Evolutionary conservation across 1,140 invertebrate genomes (phyloP).

Genomic region (Akabosia matsudoensis): DNA sequence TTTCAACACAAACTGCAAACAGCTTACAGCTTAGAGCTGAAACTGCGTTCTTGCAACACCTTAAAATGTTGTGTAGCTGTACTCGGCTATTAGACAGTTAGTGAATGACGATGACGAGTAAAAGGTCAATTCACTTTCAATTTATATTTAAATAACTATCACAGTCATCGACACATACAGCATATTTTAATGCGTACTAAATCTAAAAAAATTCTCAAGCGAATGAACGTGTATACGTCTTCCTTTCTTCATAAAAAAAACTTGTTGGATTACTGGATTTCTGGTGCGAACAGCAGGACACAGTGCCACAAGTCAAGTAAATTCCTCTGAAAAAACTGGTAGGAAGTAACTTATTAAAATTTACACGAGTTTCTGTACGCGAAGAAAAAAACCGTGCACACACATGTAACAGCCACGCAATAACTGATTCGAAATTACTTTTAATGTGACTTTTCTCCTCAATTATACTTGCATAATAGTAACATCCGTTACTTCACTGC

Average conservation of each 20-base stretch:
- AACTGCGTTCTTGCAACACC: too few species aligned
- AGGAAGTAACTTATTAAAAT: neutral
- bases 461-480: constrained; percentile 22
- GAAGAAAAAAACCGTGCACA: neutral
- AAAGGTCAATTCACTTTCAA: constrained; percentile 3
- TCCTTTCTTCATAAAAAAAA: neutral
- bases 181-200: neutral
- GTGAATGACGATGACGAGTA: too few species aligned
- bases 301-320: neutral
- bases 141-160: neutral
- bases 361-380: neutral
- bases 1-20: too few species aligned
- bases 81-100: too few species aligned
- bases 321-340: neutral
- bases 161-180: neutral
- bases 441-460: neutral
- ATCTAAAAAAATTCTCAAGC: neutral
- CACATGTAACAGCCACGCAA: neutral
- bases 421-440: neutral
- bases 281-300: neutral
- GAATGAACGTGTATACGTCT: neutral
- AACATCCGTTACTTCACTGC: constrained; percentile 13
- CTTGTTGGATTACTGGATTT: neutral
- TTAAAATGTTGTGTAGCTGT: too few species aligned
- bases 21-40: too few species aligned